Conservation (phyloP, 30 jellyfish, hydroid and myxozoan genomes). For the Aurelia sp. region DNA sequence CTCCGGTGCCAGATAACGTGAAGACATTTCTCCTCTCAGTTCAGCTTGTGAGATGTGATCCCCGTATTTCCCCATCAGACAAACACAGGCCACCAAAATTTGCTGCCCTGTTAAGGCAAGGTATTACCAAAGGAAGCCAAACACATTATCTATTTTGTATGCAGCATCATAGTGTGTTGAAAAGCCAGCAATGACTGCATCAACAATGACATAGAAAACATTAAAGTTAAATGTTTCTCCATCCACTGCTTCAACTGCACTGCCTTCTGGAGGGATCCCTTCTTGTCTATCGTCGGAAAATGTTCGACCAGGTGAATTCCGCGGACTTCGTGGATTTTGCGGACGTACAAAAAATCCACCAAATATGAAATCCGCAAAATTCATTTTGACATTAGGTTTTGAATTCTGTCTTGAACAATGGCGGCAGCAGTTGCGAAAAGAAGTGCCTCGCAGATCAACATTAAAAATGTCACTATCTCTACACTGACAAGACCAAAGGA, state of each 20-base stretch:
- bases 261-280: conserved; percentile 13
- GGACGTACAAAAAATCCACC: too few species aligned
- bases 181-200: conserved; percentile 17
- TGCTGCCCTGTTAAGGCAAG: conserved; percentile 14
- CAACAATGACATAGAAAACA: conserved; percentile 6
- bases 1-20: not conserved
- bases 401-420: too few species aligned
- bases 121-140: conserved; percentile 26
- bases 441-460: too few species aligned
- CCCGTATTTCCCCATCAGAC: conserved; percentile 21
- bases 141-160: conserved; percentile 1
- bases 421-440: too few species aligned
- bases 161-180: conserved; percentile 29
- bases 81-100: conserved; percentile 19
- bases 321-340: too few species aligned
- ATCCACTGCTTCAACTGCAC: not conserved
- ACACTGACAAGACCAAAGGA: too few species aligned
- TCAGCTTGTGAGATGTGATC: conserved; percentile 31
- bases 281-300: conserved; percentile 16
- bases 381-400: too few species aligned
- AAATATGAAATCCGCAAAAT: too few species aligned
- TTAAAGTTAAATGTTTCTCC: not conserved
- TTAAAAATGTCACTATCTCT: too few species aligned
- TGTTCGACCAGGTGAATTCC: too few species aligned
- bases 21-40: not conserved